These are phyloP conservation scores for Regulus satrapa DNA, from an alignment of 2,113 vertebrate species.

Conservation along the genomic window DNA sequence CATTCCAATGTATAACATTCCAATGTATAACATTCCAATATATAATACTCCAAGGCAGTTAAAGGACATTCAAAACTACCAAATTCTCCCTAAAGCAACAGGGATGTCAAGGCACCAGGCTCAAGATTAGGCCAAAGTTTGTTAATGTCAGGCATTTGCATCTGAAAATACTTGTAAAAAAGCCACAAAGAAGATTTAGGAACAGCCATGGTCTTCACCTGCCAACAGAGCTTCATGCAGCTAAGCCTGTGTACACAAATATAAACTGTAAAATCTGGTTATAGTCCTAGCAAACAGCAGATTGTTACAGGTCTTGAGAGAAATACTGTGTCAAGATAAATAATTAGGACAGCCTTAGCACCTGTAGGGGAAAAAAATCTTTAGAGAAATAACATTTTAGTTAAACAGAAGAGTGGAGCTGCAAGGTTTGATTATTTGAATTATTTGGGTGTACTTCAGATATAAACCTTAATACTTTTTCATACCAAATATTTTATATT, in stretches of 20 bases:
- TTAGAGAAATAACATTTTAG: neutral
- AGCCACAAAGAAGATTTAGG: neutral
- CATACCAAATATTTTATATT: neutral
- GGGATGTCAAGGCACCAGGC: neutral
- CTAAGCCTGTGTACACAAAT: neutral
- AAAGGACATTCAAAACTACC: neutral
- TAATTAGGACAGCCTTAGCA: neutral
- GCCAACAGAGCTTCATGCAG: neutral
- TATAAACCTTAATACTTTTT: neutral
- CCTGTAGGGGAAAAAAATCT: neutral
- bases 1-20: no score
- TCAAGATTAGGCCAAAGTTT: neutral
- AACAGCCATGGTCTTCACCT: neutral
- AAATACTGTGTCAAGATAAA: neutral
- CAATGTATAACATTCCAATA: neutral
- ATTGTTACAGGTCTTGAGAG: neutral
- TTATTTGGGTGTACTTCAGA: neutral
- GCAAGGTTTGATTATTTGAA: neutral
- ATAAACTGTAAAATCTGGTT: neutral
- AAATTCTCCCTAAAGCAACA: neutral
- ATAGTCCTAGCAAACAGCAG: neutral
- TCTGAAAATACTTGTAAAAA: neutral
- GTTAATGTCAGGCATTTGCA: neutral
- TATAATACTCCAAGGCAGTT: neutral
- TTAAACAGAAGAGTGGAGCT: neutral